Evolutionary conservation across 2,797 vertebrate genomes (phyloP).

Genomic region (Morus bassanus): DNA sequence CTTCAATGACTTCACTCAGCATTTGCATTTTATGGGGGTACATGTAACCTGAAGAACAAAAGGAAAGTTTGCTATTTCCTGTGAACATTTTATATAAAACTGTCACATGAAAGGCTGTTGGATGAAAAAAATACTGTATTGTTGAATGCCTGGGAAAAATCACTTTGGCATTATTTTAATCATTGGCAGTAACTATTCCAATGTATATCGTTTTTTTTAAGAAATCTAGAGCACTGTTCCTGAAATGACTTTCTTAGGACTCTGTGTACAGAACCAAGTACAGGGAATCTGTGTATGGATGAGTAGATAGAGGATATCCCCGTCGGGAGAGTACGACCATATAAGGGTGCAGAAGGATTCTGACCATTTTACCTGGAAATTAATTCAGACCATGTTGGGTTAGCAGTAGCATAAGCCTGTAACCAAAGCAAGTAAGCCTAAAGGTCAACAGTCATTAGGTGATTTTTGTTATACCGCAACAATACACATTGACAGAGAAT

Average conservation of each 20-base stretch:
- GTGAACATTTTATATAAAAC: conserved; percentile 70
- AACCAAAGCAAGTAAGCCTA: not conserved
- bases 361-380: not conserved
- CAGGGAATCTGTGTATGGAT: not conserved
- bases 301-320: conserved; percentile 39
- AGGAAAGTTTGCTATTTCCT: conserved; percentile 63
- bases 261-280: conserved; percentile 1
- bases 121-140: conserved; percentile 52
- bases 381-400: not conserved
- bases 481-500: not conserved
- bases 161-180: conserved; percentile 57
- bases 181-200: conserved; percentile 49
- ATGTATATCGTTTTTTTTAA: conserved; percentile 64
- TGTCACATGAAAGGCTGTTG: conserved; percentile 70
- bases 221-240: conserved; percentile 38
- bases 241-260: conserved; percentile 51
- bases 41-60: conserved; percentile 45
- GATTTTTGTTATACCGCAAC: not conserved
- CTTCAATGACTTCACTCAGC: conserved; percentile 9
- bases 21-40: conserved; percentile 25
- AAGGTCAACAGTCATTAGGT: not conserved
- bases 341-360: conserved; percentile 26
- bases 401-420: not conserved
- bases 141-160: conserved; percentile 71
- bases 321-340: conserved; percentile 10